Evolutionary conservation across 1,140 invertebrate species (phyloP).

Genomic region (Brachionus rubens): DNA sequence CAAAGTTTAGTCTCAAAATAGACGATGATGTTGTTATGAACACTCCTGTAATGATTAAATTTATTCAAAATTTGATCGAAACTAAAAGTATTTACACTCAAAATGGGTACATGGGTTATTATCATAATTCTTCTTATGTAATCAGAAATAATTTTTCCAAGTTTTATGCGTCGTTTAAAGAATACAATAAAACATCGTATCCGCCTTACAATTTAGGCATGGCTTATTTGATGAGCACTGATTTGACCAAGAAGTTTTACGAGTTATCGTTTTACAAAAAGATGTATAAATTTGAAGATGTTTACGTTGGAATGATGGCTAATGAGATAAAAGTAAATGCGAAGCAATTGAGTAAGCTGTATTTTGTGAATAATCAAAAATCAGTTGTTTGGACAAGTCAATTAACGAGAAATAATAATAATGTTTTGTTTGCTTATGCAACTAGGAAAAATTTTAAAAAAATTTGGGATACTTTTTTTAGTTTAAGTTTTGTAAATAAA

Average conservation of each 20-base stretch:
- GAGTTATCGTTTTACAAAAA: neutral
- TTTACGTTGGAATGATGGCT: slow-evolving; percentile 25
- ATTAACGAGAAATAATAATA: neutral
- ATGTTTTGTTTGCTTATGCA: neutral
- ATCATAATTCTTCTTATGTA: neutral
- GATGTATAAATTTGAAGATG: slow-evolving; percentile 49
- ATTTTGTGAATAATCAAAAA: slow-evolving; percentile 1
- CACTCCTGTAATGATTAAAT: slow-evolving; percentile 26
- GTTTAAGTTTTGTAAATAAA: neutral
- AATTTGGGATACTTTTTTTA: slow-evolving; percentile 10
- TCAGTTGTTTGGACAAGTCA: neutral
- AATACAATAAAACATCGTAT: neutral
- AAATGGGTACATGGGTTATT: neutral
- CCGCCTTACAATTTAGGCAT: neutral
- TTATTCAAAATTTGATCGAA: neutral
- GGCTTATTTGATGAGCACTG: neutral
- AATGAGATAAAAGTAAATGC: neutral
- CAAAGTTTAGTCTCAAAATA: slow-evolving; percentile 47
- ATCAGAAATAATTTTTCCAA: neutral
- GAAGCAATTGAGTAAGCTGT: neutral
- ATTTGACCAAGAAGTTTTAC: neutral
- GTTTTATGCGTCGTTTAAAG: neutral
- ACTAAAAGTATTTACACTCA: no score
- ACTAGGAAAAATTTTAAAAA: slow-evolving; percentile 7
- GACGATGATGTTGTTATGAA: slow-evolving; percentile 49